These are phyloP conservation scores for Chaunax sp. DNA, from an alignment of 2,797 vertebrate species.

Conservation along the genomic window DNA sequence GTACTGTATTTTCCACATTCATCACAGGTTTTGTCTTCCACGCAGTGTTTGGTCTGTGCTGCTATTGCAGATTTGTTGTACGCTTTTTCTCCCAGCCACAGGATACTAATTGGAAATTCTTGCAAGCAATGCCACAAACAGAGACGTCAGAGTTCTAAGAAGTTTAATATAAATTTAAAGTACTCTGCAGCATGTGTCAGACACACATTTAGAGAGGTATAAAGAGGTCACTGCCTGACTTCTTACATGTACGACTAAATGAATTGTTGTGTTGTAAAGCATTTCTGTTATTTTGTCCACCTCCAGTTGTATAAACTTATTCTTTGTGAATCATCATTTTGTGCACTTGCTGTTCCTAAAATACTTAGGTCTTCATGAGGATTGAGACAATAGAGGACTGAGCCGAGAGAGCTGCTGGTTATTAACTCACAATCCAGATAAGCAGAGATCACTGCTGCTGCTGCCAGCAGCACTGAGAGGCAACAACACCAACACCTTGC, in stretches of 20 bases:
- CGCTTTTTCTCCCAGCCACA: too few species aligned
- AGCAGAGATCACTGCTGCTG: slow-evolving; percentile 52
- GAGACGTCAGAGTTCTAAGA: too few species aligned
- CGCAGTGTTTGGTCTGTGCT: neutral
- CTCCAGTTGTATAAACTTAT: neutral
- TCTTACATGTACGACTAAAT: too few species aligned
- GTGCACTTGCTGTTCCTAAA: slow-evolving; percentile 21
- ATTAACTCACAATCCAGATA: slow-evolving; percentile 59
- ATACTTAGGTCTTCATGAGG: slow-evolving; percentile 42
- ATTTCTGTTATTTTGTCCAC: neutral
- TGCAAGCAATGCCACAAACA: neutral
- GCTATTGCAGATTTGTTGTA: neutral
- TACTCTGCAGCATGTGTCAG: too few species aligned
- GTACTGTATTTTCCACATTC: neutral
- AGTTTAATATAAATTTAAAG: too few species aligned
- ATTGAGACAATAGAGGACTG: slow-evolving; percentile 56
- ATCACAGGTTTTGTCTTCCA: neutral
- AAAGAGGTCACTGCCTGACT: neutral
- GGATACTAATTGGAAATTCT: neutral
- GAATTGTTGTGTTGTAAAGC: too few species aligned
- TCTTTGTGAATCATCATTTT: slow-evolving; percentile 24
- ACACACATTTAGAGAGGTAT: neutral
- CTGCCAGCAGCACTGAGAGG: slow-evolving; percentile 46
- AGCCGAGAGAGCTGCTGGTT: slow-evolving; percentile 52
- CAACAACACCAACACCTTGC: slow-evolving; percentile 55